These are phyloP conservation scores for Phoenoteleia sp. DNA, from an alignment of 2,888 invertebrate genomes.

Conservation along the genomic window DNA sequence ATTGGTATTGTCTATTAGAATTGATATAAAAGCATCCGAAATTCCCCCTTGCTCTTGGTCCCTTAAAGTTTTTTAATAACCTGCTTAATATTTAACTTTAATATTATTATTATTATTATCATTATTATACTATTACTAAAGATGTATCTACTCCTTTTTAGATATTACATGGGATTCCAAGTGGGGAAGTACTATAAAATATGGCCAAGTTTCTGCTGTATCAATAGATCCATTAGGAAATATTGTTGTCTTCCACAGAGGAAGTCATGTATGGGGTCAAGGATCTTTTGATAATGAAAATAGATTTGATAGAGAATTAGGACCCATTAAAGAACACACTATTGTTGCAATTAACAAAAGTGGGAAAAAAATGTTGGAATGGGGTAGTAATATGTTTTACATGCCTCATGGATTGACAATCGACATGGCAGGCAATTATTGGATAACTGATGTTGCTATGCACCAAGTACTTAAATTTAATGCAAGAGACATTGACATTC, in stretches of 20 bases:
- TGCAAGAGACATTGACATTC: conserved; percentile 84
- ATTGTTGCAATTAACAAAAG: conserved; percentile 89
- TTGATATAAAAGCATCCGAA: too few relatives aligned
- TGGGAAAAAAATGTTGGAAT: conserved; percentile 89
- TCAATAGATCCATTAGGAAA: conserved; percentile 92
- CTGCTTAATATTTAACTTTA: too few relatives aligned
- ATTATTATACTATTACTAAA: too few relatives aligned
- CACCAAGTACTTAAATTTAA: conserved; percentile 95
- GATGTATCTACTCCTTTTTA: conserved; percentile 59
- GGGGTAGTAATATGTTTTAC: conserved; percentile 93
- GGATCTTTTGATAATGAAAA: conserved; percentile 89
- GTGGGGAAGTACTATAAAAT: conserved; percentile 77
- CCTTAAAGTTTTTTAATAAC: too few relatives aligned
- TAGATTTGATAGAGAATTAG: conserved; percentile 87
- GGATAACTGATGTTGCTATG: conserved; percentile 95
- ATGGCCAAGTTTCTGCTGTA: conserved; percentile 95
- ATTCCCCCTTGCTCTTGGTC: too few relatives aligned
- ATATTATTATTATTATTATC: too few relatives aligned
- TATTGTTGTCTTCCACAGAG: conserved; percentile 94
- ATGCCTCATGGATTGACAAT: conserved; percentile 95
- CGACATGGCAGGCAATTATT: conserved; percentile 92
- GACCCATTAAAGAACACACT: conserved; percentile 90
- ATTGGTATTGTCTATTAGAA: too few relatives aligned
- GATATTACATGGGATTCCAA: conserved; percentile 80
- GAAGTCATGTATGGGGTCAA: conserved; percentile 89